Evolutionary conservation across 2,113 vertebrate species (phyloP).

Genomic region (Amazona guildingii): DNA sequence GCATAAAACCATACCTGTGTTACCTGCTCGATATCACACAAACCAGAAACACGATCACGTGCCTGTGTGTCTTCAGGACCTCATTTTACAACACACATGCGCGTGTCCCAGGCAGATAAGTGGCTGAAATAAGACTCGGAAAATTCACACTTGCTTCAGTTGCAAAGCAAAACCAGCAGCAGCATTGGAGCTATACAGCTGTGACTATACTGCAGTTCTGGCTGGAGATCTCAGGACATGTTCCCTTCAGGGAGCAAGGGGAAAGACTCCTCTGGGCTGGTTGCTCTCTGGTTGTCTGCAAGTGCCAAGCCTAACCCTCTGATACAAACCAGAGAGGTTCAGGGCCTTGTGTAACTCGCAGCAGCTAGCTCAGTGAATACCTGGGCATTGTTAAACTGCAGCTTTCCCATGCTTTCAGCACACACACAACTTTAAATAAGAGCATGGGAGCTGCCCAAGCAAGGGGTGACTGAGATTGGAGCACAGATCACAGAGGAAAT

Average conservation of each 20-base stretch:
- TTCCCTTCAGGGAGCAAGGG: not conserved
- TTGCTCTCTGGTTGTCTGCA: not conserved
- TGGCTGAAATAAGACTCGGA: not conserved
- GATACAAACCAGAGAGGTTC: not conserved
- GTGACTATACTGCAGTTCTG: not conserved
- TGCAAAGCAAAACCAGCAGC: not conserved
- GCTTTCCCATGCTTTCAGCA: not conserved
- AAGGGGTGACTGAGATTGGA: not conserved
- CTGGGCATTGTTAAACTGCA: accelerated
- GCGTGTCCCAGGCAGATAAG: not conserved
- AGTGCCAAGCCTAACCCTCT: not conserved
- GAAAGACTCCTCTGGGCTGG: not conserved
- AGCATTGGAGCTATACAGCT: accelerated
- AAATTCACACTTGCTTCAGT: not conserved
- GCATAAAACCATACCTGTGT: not conserved
- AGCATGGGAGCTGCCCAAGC: not conserved
- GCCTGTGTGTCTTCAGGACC: not conserved
- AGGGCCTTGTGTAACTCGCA: not conserved
- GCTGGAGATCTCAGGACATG: not conserved
- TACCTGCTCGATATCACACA: not conserved
- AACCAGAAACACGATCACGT: accelerated
- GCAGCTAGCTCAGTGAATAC: not conserved
- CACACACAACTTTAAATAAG: not conserved
- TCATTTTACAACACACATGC: not conserved
- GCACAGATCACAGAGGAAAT: not conserved